Conservation (phyloP, 2,797 vertebrate species). For the Sus cebifrons region DNA sequence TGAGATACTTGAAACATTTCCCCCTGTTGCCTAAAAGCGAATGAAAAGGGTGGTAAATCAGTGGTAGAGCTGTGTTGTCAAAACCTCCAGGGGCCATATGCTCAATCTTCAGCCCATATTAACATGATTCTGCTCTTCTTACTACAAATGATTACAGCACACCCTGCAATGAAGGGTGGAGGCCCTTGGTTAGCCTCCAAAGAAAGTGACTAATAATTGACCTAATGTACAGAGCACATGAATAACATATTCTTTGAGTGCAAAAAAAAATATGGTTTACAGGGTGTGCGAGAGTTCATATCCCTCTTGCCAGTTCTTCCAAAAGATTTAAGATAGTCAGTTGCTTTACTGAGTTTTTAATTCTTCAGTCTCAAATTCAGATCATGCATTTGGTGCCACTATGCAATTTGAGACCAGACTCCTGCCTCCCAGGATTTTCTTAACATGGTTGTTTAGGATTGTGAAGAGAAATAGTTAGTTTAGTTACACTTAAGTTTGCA, state of each 20-base stretch:
- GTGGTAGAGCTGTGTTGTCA: constrained; percentile 77
- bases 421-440: constrained; percentile 78
- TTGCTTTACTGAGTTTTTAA: constrained; percentile 89
- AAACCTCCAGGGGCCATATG: constrained; percentile 76
- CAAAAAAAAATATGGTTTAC: constrained; percentile 89
- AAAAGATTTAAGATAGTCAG: constrained; percentile 91
- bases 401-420: constrained; percentile 84
- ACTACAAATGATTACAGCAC: constrained; percentile 88
- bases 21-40: constrained; percentile 74
- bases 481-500: constrained; percentile 75
- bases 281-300: constrained; percentile 90
- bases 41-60: constrained; percentile 82
- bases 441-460: constrained; percentile 87
- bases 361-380: constrained; percentile 87
- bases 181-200: constrained; percentile 90
- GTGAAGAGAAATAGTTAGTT: constrained; percentile 82
- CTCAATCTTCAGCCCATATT: constrained; percentile 80
- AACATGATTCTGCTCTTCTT: constrained; percentile 86
- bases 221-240: constrained; percentile 92
- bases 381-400: constrained; percentile 86
- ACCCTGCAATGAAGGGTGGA: constrained; percentile 90
- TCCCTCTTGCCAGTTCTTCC: constrained; percentile 91
- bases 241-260: constrained; percentile 91
- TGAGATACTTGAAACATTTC: constrained; percentile 82
- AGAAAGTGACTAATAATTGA: constrained; percentile 93